Conservation (phyloP, 2,113 vertebrate species). For the Lepisosteus oculatus region DNA sequence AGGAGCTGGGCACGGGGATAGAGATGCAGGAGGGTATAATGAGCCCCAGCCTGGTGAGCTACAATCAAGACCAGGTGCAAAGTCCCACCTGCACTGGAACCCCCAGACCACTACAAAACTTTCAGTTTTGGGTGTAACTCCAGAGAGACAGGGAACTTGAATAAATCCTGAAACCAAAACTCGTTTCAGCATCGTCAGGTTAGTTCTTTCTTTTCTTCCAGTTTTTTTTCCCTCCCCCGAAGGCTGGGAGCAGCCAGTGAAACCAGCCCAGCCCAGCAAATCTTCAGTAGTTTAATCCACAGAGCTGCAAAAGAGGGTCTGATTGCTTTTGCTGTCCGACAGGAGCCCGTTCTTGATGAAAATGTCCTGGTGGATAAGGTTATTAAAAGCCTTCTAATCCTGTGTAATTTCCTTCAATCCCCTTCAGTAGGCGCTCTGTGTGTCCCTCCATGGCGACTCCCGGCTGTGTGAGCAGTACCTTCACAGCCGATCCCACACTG, state of each 20-base stretch:
- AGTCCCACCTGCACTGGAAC: neutral
- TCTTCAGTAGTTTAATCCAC: conserved; percentile 11
- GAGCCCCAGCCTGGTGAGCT: neutral
- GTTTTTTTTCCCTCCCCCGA: conserved; percentile 7
- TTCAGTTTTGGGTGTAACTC: neutral
- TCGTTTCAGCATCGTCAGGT: neutral
- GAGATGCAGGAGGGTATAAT: neutral
- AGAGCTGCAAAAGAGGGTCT: conserved; percentile 9
- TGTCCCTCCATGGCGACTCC: conserved; percentile 8
- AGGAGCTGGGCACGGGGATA: neutral
- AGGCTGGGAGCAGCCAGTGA: conserved; percentile 8
- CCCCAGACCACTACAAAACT: neutral
- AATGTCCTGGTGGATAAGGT: conserved; percentile 24
- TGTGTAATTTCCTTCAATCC: conserved; percentile 15
- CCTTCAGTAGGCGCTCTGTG: neutral
- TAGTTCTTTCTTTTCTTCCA: neutral
- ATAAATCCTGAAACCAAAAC: neutral
- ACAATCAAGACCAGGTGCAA: neutral
- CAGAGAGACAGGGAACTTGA: neutral
- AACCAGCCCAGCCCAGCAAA: neutral
- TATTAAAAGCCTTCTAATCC: conserved; percentile 31
- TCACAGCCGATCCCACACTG: neutral
- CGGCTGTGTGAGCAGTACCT: neutral
- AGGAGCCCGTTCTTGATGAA: conserved; percentile 19
- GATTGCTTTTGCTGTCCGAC: conserved; percentile 27